Evolutionary conservation across 2,113 vertebrate species (phyloP), one percentile per base, ranked within the genome.

Genomic region (Xiphorhynchus elegans): DNA sequence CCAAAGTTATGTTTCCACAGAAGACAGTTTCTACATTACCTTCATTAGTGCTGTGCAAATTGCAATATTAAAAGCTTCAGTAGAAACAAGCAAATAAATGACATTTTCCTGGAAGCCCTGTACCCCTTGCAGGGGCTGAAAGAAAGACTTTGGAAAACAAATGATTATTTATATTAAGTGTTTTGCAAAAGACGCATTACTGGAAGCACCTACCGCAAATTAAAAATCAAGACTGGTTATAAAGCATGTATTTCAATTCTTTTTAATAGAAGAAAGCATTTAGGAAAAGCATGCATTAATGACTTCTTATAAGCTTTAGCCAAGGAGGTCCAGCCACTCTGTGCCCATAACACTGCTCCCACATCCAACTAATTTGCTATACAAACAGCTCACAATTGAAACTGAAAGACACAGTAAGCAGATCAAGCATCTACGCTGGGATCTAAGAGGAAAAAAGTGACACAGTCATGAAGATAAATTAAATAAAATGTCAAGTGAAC

Each of bases 1-100:
- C 5, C 1, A 0, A 60, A 53, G 24, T 21, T 55, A 60, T 19
- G 67, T 58, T 49, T 53, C 35, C 44, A 44, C 5, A 0, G 37
- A 81, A 35, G 14, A 47, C 10, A 24, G 23, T 24, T 89, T 74
- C 20, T 67, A 47, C 24, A 46, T 82, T 29, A 82, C 31, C 58
- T 60, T 68, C n/a, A 52, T 13, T 18, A 75, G 42, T 20, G 25
- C 33, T 46, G 29, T 35, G 39, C 56, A 87, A 87, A 72, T 13
- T 59, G 33, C 7, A 42, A 8, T 33, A 72, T 10, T 52, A 83
- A 85, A 67, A 82, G 37, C 47, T 46, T 82, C 33, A 56, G 29
- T 44, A 72, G 50, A 59, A 89, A 75, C 10, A 82, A 58, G 28
- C 19, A 80, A 84, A 44, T 3, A 33, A 72, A 37, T 4, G 0